Conservation (phyloP, 2,888 invertebrate species). For the Chesias legatella region DNA sequence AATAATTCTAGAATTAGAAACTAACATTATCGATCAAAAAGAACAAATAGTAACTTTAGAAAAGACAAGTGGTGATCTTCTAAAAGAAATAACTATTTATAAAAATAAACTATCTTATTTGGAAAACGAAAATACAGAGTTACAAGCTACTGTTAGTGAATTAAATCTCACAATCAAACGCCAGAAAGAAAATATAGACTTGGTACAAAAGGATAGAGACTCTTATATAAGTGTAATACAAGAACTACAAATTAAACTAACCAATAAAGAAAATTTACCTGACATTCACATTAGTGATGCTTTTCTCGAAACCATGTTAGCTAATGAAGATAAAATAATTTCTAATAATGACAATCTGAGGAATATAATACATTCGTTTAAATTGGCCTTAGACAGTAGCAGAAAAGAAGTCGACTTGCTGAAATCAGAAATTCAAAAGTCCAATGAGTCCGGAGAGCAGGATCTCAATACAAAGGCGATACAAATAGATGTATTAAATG, state of each 20-base stretch:
- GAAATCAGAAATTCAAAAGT: slow-evolving; percentile 33
- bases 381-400: slow-evolving; percentile 44
- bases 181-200: slow-evolving; percentile 48
- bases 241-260: slow-evolving; percentile 54
- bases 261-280: slow-evolving; percentile 38
- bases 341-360: slow-evolving; percentile 66
- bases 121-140: slow-evolving; percentile 51
- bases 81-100: slow-evolving; percentile 39
- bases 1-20: slow-evolving; percentile 49
- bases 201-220: slow-evolving; percentile 47
- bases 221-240: slow-evolving; percentile 55
- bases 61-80: slow-evolving; percentile 45
- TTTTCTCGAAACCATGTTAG: slow-evolving; percentile 51
- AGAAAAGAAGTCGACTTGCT: slow-evolving; percentile 52
- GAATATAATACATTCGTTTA: slow-evolving; percentile 59
- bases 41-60: slow-evolving; percentile 49
- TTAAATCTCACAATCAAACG: slow-evolving; percentile 52
- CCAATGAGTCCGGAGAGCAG: slow-evolving; percentile 21
- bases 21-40: slow-evolving; percentile 44
- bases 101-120: slow-evolving; percentile 42
- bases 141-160: slow-evolving; percentile 51
- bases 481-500: slow-evolving; percentile 36
- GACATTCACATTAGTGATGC: slow-evolving; percentile 40
- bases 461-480: slow-evolving; percentile 30
- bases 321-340: slow-evolving; percentile 57